A percentile compares a stretch with the other conserved stretches of the same genome.
Conservation (phyloP, 1,140 invertebrate genomes). For the fruit fly (Drosophila melanogaster) region Release_6_plus_ISO1_MT NT_037436.4:17353501-17354000, state of each 20-base stretch:
- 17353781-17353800: conserved; percentile 35
- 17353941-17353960: conserved; percentile 22
- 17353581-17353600: conserved; percentile 42
- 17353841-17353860: conserved; percentile 71
- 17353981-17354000: conserved; percentile 73
- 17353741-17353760: not conserved
- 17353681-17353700: conserved; percentile 51
- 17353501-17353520: conserved; percentile 70
- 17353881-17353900: conserved; percentile 63
- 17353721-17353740: conserved; percentile 58
- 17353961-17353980: conserved; percentile 51
- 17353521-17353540: conserved; percentile 48
- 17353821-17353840: conserved; percentile 58
- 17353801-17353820: conserved; percentile 59
- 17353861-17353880: conserved; percentile 73
- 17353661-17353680: conserved; percentile 47
- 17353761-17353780: not conserved
- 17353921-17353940: conserved; percentile 1
- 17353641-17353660: conserved; percentile 70
- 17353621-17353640: conserved; percentile 45
- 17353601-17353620: conserved; percentile 68
- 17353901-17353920: conserved; percentile 68
- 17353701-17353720: conserved; percentile 64
- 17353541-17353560: conserved; percentile 53
- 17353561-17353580: conserved; percentile 34